Conservation (phyloP, 2,797 vertebrate species). For the Cirrhinus molitorella region DNA sequence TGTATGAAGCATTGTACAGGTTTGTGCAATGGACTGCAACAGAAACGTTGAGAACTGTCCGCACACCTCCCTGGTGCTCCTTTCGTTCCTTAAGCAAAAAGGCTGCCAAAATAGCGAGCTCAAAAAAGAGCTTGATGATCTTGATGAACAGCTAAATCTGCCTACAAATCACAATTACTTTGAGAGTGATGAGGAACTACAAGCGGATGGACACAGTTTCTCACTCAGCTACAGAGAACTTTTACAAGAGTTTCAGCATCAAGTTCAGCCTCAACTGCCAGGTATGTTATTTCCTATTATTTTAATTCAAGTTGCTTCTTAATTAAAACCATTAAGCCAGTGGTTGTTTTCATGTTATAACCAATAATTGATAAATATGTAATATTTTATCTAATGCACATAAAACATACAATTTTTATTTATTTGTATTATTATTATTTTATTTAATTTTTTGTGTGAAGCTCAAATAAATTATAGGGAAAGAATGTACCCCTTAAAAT, state of each 20-base stretch:
- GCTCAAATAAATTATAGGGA: not conserved
- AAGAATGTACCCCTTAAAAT: not conserved
- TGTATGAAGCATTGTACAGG: not conserved
- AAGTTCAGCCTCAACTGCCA: slow-evolving; percentile 44
- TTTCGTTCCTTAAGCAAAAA: slow-evolving; percentile 72
- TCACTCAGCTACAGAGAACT: fast-evolving
- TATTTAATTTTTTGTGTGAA: not conserved
- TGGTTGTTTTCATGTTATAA: not conserved
- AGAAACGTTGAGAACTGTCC: not conserved
- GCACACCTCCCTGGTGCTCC: slow-evolving; percentile 62
- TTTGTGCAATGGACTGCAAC: slow-evolving; percentile 63
- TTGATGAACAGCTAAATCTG: slow-evolving; percentile 25
- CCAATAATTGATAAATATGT: not conserved
- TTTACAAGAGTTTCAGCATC: slow-evolving; percentile 51
- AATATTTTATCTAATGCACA: not conserved
- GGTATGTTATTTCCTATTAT: slow-evolving; percentile 9
- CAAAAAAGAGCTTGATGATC: slow-evolving; percentile 48
- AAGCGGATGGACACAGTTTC: slow-evolving; percentile 71
- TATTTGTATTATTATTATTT: not conserved
- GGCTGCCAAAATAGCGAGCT: slow-evolving; percentile 44
- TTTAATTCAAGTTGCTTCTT: not conserved
- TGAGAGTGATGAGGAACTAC: slow-evolving; percentile 65
- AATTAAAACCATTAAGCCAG: not conserved
- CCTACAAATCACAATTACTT: not conserved
- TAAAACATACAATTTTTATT: too few species aligned